phyloP scores from a whole-genome alignment of 2,113 vertebrate genomes.

The Neofelis nebulosa region DNA sequence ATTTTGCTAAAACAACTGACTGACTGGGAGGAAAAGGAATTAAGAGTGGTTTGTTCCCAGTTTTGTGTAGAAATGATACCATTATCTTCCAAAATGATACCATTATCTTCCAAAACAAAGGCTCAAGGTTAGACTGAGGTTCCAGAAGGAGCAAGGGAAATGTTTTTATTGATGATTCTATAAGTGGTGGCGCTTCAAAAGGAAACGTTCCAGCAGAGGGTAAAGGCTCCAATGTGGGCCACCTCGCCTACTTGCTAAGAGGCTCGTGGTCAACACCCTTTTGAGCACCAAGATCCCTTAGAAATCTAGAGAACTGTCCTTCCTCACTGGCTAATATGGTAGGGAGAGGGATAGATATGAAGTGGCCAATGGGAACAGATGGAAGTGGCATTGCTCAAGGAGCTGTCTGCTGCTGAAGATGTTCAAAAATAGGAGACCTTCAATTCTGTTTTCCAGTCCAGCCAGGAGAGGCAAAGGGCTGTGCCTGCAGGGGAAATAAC shows the following conservation, averaged over 20 bases:
- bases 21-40: constrained; percentile 59
- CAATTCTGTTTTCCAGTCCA: constrained; percentile 51
- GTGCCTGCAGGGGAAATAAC: constrained; percentile 2
- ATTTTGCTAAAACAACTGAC: constrained; percentile 60
- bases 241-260: not conserved
- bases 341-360: not conserved
- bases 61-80: constrained; percentile 39
- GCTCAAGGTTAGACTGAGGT: constrained; percentile 37
- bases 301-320: not conserved
- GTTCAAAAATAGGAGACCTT: not conserved
- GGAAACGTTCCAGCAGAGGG: not conserved
- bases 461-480: constrained; percentile 13
- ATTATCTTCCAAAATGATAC: constrained; percentile 42
- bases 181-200: not conserved
- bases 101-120: constrained; percentile 59
- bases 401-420: not conserved
- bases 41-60: constrained; percentile 29
- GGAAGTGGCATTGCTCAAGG: not conserved
- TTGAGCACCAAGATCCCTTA: not conserved
- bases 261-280: not conserved
- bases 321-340: not conserved
- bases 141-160: constrained; percentile 40
- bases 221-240: not conserved
- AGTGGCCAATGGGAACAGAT: not conserved
- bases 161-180: constrained; percentile 21